These are phyloP conservation scores for Stichodactyla mertensii DNA, from an alignment of 64 coral and sea anemone genomes.

Conservation along the genomic window DNA sequence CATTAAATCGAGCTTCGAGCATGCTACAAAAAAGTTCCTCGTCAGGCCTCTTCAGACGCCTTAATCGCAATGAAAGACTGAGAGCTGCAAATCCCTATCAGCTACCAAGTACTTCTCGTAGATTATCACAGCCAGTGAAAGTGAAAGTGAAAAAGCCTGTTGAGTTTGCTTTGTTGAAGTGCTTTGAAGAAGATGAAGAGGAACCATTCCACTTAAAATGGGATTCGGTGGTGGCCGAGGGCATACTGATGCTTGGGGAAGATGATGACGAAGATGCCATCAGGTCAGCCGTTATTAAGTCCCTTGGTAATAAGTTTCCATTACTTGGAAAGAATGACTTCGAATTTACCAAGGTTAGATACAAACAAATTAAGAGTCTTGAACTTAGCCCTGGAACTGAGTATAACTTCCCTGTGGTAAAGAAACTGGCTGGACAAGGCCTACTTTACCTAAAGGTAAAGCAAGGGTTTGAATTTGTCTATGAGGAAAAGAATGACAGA, in stretches of 20 bases:
- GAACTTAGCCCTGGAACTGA: neutral
- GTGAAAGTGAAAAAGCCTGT: constrained; percentile 43
- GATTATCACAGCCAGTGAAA: neutral
- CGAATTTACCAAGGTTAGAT: neutral
- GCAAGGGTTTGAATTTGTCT: constrained; percentile 67
- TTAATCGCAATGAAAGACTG: constrained; percentile 44
- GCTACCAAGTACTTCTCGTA: neutral
- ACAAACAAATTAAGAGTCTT: constrained; percentile 3
- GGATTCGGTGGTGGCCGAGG: constrained; percentile 17
- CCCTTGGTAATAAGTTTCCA: constrained; percentile 20
- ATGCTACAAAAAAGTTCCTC: constrained; percentile 44
- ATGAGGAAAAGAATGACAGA: constrained; percentile 22
- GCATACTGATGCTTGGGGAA: constrained; percentile 44
- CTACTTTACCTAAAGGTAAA: constrained; percentile 61
- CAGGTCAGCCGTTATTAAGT: constrained; percentile 22
- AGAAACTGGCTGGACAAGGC: constrained; percentile 67
- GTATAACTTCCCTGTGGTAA: neutral
- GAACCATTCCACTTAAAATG: constrained; percentile 30
- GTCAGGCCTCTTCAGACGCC: constrained; percentile 23
- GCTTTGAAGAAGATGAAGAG: constrained; percentile 30
- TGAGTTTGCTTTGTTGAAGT: constrained; percentile 37
- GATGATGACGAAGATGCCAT: constrained; percentile 58
- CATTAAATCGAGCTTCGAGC: neutral
- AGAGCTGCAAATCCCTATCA: constrained; percentile 24
- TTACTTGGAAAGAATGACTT: constrained; percentile 14